Percentiles rank a stretch among this genome's conserved stretches.
phyloP scores from a whole-genome alignment of 2,113 vertebrate genomes.

The Machaerirhynchus nigripectus region DNA sequence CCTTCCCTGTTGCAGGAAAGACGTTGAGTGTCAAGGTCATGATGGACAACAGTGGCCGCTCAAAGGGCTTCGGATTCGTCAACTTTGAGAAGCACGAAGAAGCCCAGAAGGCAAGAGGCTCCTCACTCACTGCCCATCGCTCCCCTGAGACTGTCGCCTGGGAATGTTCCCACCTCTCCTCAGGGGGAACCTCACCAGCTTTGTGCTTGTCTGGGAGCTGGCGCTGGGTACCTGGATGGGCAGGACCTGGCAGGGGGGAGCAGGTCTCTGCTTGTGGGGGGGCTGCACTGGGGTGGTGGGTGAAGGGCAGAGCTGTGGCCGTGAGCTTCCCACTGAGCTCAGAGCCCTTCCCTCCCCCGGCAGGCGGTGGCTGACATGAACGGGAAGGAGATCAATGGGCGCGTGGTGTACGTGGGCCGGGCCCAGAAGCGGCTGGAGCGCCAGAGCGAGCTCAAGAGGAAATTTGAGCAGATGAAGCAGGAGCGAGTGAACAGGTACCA shows the following conservation, averaged over 20 bases:
- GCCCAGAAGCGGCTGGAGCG: constrained; percentile 94
- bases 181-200: accelerated
- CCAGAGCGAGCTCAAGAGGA: constrained; percentile 90
- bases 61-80: constrained; percentile 93
- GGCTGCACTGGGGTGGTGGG: too few relatives aligned
- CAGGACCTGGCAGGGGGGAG: not conserved
- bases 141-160: not conserved
- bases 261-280: not conserved
- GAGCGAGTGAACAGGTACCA: constrained; percentile 90
- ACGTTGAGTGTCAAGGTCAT: constrained; percentile 93
- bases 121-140: accelerated
- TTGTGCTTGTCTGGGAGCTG: not conserved
- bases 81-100: constrained; percentile 93
- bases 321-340: accelerated
- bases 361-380: constrained; percentile 94
- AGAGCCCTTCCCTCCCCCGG: not conserved
- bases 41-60: constrained; percentile 82
- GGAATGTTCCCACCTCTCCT: not conserved
- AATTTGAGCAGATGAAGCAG: constrained; percentile 93
- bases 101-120: constrained; percentile 86
- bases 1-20: constrained; percentile 74
- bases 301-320: not conserved
- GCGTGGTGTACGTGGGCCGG: constrained; percentile 85
- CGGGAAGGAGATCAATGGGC: constrained; percentile 87
- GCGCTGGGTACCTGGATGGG: not conserved